phyloP scores from a whole-genome alignment of 2,113 vertebrate species.

The Orycteropus afer region DNA sequence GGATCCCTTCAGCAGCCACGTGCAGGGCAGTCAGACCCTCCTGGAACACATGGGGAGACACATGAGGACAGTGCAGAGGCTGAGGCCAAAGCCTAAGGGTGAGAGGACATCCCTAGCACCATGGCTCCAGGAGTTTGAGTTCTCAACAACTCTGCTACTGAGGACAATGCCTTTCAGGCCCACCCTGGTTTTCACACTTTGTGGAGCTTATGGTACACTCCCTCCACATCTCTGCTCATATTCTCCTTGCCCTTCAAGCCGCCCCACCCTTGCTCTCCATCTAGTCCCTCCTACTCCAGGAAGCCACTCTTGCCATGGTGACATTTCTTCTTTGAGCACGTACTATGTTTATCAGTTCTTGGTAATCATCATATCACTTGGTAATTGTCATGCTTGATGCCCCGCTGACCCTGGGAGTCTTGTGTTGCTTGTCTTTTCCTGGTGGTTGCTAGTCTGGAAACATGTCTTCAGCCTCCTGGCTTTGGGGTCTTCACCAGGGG shows the following conservation, averaged over 20 bases:
- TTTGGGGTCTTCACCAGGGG: no score
- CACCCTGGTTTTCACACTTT: not conserved
- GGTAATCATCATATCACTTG: not conserved
- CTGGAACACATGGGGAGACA: constrained; percentile 75
- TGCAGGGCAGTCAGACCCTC: constrained; percentile 91
- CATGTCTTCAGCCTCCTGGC: not conserved
- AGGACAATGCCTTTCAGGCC: not conserved
- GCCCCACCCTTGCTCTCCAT: not conserved
- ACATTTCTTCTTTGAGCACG: not conserved
- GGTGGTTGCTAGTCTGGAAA: not conserved
- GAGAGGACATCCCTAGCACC: not conserved
- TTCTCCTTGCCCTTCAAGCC: not conserved
- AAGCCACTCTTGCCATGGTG: not conserved
- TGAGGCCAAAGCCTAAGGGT: not conserved
- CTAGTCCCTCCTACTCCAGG: not conserved
- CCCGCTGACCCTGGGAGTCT: not conserved
- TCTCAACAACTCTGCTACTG: rapidly evolving
- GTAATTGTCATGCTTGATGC: not conserved
- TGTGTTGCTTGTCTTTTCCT: not conserved
- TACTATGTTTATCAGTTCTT: rapidly evolving
- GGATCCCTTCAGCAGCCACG: constrained; percentile 86
- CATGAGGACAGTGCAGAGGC: rapidly evolving
- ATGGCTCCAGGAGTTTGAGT: not conserved
- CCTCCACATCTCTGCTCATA: not conserved
- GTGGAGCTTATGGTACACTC: not conserved